Conservation (phyloP, 2,888 invertebrate species). For the Acanthosepion pharaonis region DNA sequence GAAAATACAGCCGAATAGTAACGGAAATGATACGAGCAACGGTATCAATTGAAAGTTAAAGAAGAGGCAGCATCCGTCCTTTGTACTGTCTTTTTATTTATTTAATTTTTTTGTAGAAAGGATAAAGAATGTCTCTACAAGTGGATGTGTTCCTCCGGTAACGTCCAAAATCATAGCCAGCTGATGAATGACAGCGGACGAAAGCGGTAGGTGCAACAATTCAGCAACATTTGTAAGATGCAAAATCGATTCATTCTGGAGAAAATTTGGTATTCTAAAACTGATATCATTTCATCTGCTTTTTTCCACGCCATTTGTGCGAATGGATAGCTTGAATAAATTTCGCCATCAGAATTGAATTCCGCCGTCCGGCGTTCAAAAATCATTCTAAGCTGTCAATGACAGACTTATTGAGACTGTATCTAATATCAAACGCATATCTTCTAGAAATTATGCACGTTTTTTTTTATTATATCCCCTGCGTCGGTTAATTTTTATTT, state of each 20-base stretch:
- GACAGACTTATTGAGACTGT: not conserved
- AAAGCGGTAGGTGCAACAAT: not conserved
- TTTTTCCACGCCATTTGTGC: not conserved
- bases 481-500: too few relatives aligned
- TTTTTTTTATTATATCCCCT: not conserved
- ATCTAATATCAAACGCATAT: not conserved
- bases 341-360: not conserved
- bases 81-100: too few relatives aligned
- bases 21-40: too few relatives aligned
- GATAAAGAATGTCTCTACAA: too few relatives aligned
- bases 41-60: too few relatives aligned
- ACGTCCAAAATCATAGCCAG: too few relatives aligned
- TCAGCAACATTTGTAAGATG: not conserved
- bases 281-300: not conserved
- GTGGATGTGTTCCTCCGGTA: too few relatives aligned
- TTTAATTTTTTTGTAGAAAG: too few relatives aligned
- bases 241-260: not conserved
- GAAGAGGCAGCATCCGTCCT: too few relatives aligned
- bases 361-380: not conserved
- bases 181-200: too few relatives aligned
- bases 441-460: not conserved
- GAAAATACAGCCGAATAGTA: too few relatives aligned
- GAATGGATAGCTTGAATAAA: not conserved
- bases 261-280: not conserved
- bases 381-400: conserved; percentile 13